phyloP scores from a whole-genome alignment of 1,140 invertebrate genomes.

The Hypsibius dujardini region DNA sequence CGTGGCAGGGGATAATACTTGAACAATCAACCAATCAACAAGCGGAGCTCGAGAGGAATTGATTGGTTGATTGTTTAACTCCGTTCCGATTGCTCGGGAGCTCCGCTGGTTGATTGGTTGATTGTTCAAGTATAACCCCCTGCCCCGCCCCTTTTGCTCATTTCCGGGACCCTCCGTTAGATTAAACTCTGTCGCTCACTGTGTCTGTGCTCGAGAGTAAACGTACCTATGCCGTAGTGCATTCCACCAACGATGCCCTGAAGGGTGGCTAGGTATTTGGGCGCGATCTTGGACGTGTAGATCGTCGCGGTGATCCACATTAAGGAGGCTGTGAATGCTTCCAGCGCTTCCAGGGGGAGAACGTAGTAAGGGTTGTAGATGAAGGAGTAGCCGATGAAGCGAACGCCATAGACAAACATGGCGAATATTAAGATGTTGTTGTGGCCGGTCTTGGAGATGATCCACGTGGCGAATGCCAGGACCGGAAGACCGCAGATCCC shows the following conservation, averaged over 20 bases:
- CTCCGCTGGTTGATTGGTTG: too few relatives aligned
- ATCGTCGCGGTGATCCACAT: constrained; percentile 1
- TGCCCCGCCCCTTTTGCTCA: too few relatives aligned
- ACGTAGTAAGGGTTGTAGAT: neutral
- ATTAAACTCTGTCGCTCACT: too few relatives aligned
- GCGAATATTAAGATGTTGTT: neutral
- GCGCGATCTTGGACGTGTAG: neutral
- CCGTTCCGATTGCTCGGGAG: too few relatives aligned
- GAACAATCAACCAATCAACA: too few relatives aligned
- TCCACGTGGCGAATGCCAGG: neutral
- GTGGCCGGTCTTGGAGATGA: neutral
- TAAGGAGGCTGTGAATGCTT: neutral
- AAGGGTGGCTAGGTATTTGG: neutral
- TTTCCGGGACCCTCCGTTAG: too few relatives aligned
- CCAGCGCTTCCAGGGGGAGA: neutral
- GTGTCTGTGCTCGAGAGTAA: neutral
- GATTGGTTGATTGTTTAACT: too few relatives aligned
- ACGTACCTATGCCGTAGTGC: neutral
- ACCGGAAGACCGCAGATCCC: neutral
- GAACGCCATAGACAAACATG: neutral
- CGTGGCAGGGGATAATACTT: too few relatives aligned
- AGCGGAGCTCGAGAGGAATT: too few relatives aligned
- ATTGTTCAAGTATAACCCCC: too few relatives aligned
- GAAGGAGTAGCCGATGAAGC: neutral
- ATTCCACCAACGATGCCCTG: neutral